Base-by-base conservation (phyloP, 2,888 invertebrate species). In the Lithophane socia region DNA sequence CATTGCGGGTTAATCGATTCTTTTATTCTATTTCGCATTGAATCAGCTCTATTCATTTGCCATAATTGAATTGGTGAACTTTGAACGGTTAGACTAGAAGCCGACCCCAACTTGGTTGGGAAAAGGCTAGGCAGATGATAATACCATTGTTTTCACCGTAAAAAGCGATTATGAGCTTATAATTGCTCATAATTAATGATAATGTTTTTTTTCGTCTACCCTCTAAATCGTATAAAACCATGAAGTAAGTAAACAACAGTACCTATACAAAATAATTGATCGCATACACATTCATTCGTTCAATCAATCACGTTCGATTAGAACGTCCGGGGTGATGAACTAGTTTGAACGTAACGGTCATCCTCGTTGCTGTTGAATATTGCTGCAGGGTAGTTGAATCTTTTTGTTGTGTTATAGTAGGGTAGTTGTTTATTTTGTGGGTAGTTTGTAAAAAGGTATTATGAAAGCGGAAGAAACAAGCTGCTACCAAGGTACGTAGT, bases 251-350 rank as follows among this genome's bases (percentile, higher is more conserved):
- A 60, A 49, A 79, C 60, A 65, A 72, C 16, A 49, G 1, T 0
- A 63, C 47, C 52, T 47, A 13, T 47, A 75, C 42, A 65, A 78
- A 73, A 80, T 61, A 73, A 73, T 73, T 37, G 65, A 75, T 67
- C 3, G 21, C 42, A 65, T 63, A 63, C 68, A 58, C 64, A 79
- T 80, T 68, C 42, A 52, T 71, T 65, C 24, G 47, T 63, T 60
- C 81, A 72, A 81, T 84, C 86, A 81, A 86, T 86, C 75, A 86
- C 56, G 12, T 77, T 77, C 58, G 79, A 86, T 79, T 77, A 79
- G 79, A 83, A 77, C 60, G 77, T 73, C 75, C 61, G 37, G 42
- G 47, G 44, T 84, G 85, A 84, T 85, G 61, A 73, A 85, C 85
- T 72, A 52, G 71, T 72, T 82, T 73, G 52, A 74, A 73, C 60